Evolutionary conservation across 2,113 vertebrate genomes (phyloP), one percentile per base, ranked within the genome.

Genomic region (Cynoglossus semilaevis): DNA sequence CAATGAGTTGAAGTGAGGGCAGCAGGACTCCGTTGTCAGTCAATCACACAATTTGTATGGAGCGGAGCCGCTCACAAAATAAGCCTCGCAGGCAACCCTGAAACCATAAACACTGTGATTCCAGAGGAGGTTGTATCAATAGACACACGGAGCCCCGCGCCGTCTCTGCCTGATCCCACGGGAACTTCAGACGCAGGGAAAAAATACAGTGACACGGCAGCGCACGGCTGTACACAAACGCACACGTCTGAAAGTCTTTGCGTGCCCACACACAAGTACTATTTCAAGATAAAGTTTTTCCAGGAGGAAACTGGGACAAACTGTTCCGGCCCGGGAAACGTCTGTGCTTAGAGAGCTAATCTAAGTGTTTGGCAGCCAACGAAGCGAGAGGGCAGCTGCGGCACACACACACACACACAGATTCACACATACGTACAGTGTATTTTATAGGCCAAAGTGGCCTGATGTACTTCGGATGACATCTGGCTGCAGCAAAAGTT

Each of bases 301-400:
- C 60, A 70, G 72, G 48, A 51, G 76, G 61, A 85, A 88, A 79
- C 70, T 82, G 75, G 84, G 72, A 81, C 80, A 83, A 82, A 85
- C 72, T 81, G 79, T 74, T 85, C 78, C 80, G 80, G 78, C 76
- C 67, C 45, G 63, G 58, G 65, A 80, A 72, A 67, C 35, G 52
- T 80, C 77, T 74, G 61, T 77, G 64, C 77, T 79, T 70, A 63
- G 63, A 79, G 74, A 86, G 79, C 77, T 84, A 81, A 77, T 74
- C 76, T 80, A 80, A 85, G 58, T 59, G 55, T 82, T 77, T 86
- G 82, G 84, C 86, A 86, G 67, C 51, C 70, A 67, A 22, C 47
- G 18, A 67, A 76, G 73, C 29, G 8, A 64, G 76, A 10, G 29
- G 35, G 54, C 54, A 49, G 71, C 51, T 53, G 15, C 36, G 22